Evolutionary conservation across 2,888 invertebrate species (phyloP), one percentile per base, ranked within the genome.

Genomic region (Loripinus fragilis): DNA sequence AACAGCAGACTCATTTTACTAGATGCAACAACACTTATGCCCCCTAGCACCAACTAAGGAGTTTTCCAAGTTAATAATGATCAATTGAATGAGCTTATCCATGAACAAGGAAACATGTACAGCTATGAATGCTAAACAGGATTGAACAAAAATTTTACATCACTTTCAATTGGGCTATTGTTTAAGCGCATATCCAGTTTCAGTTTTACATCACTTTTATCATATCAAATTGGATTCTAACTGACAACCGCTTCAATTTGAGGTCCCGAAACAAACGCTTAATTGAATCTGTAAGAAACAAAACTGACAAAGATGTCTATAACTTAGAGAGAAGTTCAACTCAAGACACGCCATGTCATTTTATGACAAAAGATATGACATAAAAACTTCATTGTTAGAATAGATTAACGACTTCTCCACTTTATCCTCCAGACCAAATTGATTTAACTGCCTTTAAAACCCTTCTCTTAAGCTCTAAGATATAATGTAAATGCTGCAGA

Each of bases 281-380:
- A 60, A 60, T 60, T 60, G 60, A 60, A 60, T 60, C 60, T 60
- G 30, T 60, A 1, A 33, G 60, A 60, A 60, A 60, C 60, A 33
- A 60, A 60, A 60, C 7, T 60, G 60, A 60, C 60, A 60, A 60
- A 33, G 10, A 33, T 33, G 60, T 60, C 60, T 60, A 60, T 60
- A 60, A 60, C 60, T 60, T 33, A 12, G 33, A n/a, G 33, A 60
- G 60, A 60, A 60, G 60, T 60, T 60, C 30, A 60, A 60, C 30
- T 20, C 33, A 20, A 33, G 60, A 60, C 60, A 17, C 33, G 12
- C 33, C 60, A 17, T 60, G 60, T 60, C 60, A 60, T 60, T 12
- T 60, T 60, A 60, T 20, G 60, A 60, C 33, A 60, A 5, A 60
- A 33, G 33, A 60, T 60, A 30, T 60, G 60, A 60, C 60, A 60